Evolutionary conservation across 2,113 vertebrate species (phyloP), one percentile per base, ranked within the genome.

Genomic region (Dicrurus megarhynchus): DNA sequence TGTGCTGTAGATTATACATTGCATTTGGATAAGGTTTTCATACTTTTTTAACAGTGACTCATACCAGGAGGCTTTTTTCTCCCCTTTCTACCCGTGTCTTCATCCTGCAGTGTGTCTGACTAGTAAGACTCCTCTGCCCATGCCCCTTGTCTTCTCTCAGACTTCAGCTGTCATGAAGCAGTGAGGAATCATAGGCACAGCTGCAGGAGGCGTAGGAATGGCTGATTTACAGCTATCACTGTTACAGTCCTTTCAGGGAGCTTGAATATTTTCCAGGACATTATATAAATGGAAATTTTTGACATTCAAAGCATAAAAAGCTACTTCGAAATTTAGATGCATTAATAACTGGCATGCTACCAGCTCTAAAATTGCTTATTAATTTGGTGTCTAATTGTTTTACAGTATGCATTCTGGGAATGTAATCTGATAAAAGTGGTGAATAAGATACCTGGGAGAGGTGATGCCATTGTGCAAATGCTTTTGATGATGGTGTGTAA

Each of bases 31-130:
- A 68, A 52, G 17, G 7, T 76, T 81, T 78, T 87, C 28, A n/a
- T 64, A 39, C 1, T 35, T 92, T 86, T 75, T 89, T 67, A 71
- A 70, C 16, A 44, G 35, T n/a, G 71, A 74, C 14, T 92, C 47
- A 30, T 42, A 47, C 8, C 27, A 47, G 16, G 32, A 89, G 13
- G 19, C 4, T 64, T 53, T 67, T 33, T n/a, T 5, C 15, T 11
- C 6, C 4, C 1, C 1, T 28, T 87, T 69, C 17, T 52, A 55
- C 28, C 16, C 0, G 1, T 3, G 1, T 24, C n/a, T 85, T 86
- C 17, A 14, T 70, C 55, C 32, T 7, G 1, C 26, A 37, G 12
- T 32, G 19, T 46, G 21, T 73, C 55, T 53, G 46, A 77, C 32
- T 30, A 20, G 11, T n/a, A 30, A 24, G 41, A 22, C 23, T 65